Evolutionary conservation across 2,888 invertebrate species (phyloP).

Genomic region (Liposcelis brunnea): DNA sequence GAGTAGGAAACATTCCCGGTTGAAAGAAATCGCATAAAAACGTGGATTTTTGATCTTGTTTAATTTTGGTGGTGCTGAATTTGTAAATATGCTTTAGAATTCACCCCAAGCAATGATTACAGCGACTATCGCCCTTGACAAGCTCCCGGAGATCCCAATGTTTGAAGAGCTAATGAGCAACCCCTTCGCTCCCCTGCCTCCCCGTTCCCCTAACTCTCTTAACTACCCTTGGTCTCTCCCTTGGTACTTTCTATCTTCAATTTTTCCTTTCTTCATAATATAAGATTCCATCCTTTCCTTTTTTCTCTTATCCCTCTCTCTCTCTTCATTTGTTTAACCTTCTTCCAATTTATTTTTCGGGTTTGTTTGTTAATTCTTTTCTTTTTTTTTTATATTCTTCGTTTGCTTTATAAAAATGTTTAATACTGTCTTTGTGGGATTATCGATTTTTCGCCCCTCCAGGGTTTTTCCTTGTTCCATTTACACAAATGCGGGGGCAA

Average conservation of each 20-base stretch:
- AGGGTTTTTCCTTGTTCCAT: too few relatives aligned
- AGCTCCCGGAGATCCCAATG: constrained; percentile 3
- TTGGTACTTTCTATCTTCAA: background rate
- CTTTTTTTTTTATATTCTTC: background rate
- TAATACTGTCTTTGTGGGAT: too few relatives aligned
- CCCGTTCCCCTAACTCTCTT: background rate
- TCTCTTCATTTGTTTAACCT: background rate
- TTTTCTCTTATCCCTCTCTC: too few relatives aligned
- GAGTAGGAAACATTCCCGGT: too few relatives aligned
- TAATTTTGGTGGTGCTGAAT: too few relatives aligned
- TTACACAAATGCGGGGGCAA: too few relatives aligned
- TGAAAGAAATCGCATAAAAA: too few relatives aligned
- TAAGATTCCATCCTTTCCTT: constrained; percentile 2
- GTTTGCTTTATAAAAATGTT: background rate
- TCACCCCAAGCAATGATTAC: too few relatives aligned
- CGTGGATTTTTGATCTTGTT: too few relatives aligned
- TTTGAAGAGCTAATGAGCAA: constrained; percentile 9
- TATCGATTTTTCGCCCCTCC: too few relatives aligned
- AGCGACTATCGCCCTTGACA: too few relatives aligned
- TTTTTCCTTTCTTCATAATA: constrained; percentile 1
- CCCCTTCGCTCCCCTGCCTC: background rate
- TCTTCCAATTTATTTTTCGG: background rate
- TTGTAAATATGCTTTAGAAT: too few relatives aligned
- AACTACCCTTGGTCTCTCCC: background rate
- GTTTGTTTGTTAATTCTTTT: background rate